Conservation (phyloP, 2,888 invertebrate species). For the Acleris holmiana region DNA sequence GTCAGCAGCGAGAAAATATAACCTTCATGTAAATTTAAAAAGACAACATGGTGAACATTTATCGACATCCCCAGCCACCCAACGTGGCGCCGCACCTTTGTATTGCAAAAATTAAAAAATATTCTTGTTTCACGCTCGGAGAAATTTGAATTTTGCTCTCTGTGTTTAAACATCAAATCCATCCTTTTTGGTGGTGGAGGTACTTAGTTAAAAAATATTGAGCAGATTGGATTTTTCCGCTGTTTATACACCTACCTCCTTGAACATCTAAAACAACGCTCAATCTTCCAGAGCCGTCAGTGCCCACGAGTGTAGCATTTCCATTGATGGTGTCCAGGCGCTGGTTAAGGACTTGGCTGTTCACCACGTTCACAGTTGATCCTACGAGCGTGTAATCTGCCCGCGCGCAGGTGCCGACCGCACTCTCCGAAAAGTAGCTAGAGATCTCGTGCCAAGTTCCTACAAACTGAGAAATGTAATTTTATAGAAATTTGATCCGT, state of each 20-base stretch:
- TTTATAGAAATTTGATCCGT: not conserved
- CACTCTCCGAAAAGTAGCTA: conserved; percentile 57
- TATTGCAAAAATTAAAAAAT: too few species aligned
- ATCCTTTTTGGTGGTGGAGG: too few species aligned
- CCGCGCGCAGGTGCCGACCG: conserved; percentile 59
- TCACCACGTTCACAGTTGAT: conserved; percentile 51
- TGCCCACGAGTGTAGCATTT: conserved; percentile 65
- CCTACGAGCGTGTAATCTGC: conserved; percentile 52
- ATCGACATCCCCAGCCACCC: too few species aligned
- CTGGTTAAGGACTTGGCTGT: conserved; percentile 60
- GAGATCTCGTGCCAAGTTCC: conserved; percentile 65
- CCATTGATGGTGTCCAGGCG: conserved; percentile 53
- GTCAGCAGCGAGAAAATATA: too few species aligned
- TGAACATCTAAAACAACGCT: conserved; percentile 83
- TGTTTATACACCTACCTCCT: conserved; percentile 56
- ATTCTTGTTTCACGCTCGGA: too few species aligned
- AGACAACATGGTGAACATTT: too few species aligned
- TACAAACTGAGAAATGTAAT: conserved; percentile 46
- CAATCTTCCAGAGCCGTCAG: conserved; percentile 84
- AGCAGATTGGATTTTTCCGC: too few species aligned
- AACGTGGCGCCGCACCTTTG: too few species aligned
- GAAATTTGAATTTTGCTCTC: too few species aligned
- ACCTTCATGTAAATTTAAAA: too few species aligned
- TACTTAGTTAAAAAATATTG: too few species aligned
- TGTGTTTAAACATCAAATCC: too few species aligned